phyloP scores from a whole-genome alignment of 2,113 vertebrate species.

The Rhabdornis inornatus region DNA sequence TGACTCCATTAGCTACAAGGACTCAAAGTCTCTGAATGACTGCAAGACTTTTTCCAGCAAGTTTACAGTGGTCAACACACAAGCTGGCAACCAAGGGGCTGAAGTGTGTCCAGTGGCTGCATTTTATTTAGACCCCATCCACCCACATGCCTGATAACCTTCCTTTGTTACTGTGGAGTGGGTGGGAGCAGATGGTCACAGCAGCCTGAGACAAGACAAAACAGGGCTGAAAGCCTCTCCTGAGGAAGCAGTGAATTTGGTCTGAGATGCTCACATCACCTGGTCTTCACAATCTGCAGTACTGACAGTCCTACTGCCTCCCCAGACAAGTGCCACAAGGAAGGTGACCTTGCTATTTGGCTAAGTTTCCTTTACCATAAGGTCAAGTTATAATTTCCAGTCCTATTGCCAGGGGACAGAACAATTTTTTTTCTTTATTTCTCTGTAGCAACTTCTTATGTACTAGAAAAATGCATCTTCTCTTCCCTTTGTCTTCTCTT shows the following conservation, averaged over 20 bases:
- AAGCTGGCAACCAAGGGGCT: not conserved
- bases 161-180: not conserved
- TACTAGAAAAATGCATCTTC: not conserved
- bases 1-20: not conserved
- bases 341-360: not conserved
- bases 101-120: not conserved
- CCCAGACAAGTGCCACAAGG: not conserved
- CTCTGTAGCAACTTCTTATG: not conserved
- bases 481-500: not conserved
- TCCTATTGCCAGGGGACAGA: not conserved
- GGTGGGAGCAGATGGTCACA: not conserved
- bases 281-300: not conserved
- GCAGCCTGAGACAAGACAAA: not conserved
- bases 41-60: not conserved
- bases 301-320: not conserved
- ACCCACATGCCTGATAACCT: not conserved
- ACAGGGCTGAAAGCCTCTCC: not conserved
- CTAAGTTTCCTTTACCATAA: not conserved
- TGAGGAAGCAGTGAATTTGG: not conserved
- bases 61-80: not conserved
- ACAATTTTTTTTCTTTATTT: not conserved
- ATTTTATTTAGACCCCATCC: not conserved
- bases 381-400: not conserved
- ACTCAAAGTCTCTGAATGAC: not conserved
- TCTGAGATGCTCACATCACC: not conserved